Evolutionary conservation across 2,797 vertebrate species (phyloP).

Genomic region (Helicolenus hilgendorfi): DNA sequence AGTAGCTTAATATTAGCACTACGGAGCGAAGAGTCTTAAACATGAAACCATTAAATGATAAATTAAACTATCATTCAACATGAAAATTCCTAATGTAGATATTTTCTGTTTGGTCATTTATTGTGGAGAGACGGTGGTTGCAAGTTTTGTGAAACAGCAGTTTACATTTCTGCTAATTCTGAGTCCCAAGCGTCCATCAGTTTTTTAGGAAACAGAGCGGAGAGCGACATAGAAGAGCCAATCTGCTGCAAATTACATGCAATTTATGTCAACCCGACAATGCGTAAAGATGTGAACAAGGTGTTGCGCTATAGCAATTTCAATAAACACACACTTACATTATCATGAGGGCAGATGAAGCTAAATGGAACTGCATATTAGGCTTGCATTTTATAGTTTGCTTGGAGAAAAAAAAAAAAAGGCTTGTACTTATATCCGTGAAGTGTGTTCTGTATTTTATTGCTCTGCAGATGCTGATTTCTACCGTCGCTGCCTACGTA

Average conservation of each 20-base stretch:
- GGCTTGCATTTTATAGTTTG: conserved; percentile 76
- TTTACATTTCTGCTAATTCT: neutral
- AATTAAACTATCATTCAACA: neutral
- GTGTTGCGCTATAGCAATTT: conserved; percentile 56
- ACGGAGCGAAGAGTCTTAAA: neutral
- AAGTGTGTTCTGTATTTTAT: conserved; percentile 81
- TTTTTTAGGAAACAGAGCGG: neutral
- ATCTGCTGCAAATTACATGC: neutral
- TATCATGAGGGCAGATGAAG: conserved; percentile 52
- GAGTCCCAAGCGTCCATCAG: neutral
- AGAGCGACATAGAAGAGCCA: neutral
- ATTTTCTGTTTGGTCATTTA: neutral
- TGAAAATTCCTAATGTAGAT: neutral
- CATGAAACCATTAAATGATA: neutral
- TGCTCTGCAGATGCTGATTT: conserved; percentile 86
- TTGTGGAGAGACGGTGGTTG: neutral
- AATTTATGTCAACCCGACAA: neutral
- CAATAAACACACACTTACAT: conserved; percentile 32
- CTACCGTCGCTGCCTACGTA: conserved; percentile 88
- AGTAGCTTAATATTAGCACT: neutral
- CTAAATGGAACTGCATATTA: conserved; percentile 55
- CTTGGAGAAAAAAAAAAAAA: conserved; percentile 54
- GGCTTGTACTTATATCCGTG: conserved; percentile 80
- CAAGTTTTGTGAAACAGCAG: neutral
- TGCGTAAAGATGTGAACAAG: conserved; percentile 80